Base-by-base conservation (phyloP, 2,113 vertebrate species). In the Zingel zingel region DNA sequence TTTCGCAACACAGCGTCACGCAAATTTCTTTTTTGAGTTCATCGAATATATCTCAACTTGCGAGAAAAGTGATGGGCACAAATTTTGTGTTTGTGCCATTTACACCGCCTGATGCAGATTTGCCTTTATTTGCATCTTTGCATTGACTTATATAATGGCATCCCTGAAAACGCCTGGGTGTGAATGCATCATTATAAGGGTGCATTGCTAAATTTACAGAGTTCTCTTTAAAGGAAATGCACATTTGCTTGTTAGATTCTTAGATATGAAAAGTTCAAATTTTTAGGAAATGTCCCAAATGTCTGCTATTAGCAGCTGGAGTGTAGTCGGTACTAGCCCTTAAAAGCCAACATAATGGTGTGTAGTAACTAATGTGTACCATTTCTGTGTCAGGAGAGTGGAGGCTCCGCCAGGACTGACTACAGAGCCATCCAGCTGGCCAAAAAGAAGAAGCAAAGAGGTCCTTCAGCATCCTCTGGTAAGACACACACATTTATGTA, bases 331-430 rank as follows among this genome's bases (percentile, higher is more conserved):
- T 69, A 19, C 39, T 39, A 5, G 12, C 19, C 16, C 2, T 45
- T 11, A 21, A 27, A 33, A 21, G 45, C 27, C 15, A 12, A 7
- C 6, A 14, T 21, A 9, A 1, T 4, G 48, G 9, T 33, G 23
- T 45, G 6, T 15, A n/a, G 12, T 64, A 7, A 39, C 33, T 19
- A 8, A 1, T 11, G 33, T 57, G 1, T 18, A 4, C 6, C 30
- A 4, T 0, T 65, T 59, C 6, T 74, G 50, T 45, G 0, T 58
- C 66, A 99, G 98, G 98, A 98, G 77, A 97, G 97, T 78, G 95
- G 97, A 81, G 98, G 98, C 62, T 99, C 98, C 65, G 98, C 98
- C 0, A 95, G 98, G 93, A 99, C 98, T 4, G 98, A 99, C 93
- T 99, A 97, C 93, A 97, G 97, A 94, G 97, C 97, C 75, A 97